Base-by-base conservation (phyloP, 2,888 invertebrate genomes). In the Galerucella calmariensis region DNA sequence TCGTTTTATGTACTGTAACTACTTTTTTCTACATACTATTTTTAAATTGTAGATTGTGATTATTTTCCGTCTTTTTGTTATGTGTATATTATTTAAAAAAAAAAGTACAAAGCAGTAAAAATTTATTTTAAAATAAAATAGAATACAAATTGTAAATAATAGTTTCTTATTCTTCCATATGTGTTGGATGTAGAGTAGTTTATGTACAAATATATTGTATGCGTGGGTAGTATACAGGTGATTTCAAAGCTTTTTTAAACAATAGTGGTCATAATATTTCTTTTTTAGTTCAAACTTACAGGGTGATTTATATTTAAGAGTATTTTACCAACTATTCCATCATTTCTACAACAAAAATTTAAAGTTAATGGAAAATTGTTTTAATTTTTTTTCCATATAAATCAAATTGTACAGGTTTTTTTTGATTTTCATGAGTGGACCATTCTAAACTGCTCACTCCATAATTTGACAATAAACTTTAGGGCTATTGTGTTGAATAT, bases 11-110 rank as follows among this genome's bases (percentile, higher is more conserved):
- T 75, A 44, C 69, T 74, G 61, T 74, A 73, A 62, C 62, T 72
- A 66, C 70, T 73, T 16, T 63, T 73, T 73, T 71, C 68, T 74
- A 75, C 75, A 72, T 77, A 73, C 74, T 77, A 73, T 77, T 75
- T 71, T 73, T 75, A 77, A 74, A 74, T 72, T 73, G 75, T 77
- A 77, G 72, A 77, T 74, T 78, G 76, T 81, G 77, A 81, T 77
- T 78, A 78, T 79, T 74, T 77, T 77, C 81, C 74, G 77, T 75
- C 78, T 77, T 77, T 79, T 78, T 75, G 59, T 76, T 78, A 72
- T 67, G 58, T 74, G 74, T 68, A 62, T 76, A 75, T 72, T 75
- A 65, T 77, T 74, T 74, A 69, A 68, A 75, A 72, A n/a, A n/a
- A 41, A 75, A 78, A 79, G 76, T 77, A 78, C 78, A 78, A 79